Conservation (phyloP, 2,113 vertebrate genomes). For the Phaethornis superciliosus region DNA sequence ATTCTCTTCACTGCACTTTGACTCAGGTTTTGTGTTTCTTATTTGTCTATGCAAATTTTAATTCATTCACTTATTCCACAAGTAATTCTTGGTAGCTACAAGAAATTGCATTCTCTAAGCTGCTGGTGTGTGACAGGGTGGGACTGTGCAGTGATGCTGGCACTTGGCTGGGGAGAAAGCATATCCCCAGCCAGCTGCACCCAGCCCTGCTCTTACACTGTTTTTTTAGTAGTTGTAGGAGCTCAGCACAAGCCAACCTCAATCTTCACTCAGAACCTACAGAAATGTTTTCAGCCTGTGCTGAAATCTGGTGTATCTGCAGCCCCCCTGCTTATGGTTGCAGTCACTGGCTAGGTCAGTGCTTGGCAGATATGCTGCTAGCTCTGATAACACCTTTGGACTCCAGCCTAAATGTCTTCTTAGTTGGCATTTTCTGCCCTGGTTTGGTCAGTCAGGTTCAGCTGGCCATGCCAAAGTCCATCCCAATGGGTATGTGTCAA, state of each 20-base stretch:
- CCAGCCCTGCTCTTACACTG: not conserved
- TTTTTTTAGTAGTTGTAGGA: not conserved
- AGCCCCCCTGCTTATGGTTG: not conserved
- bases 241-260: not conserved
- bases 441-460: not conserved
- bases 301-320: not conserved
- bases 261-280: not conserved
- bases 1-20: not conserved
- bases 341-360: not conserved
- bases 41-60: not conserved
- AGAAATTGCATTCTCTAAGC: not conserved
- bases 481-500: not conserved
- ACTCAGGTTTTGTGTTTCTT: not conserved
- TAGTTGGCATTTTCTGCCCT: not conserved
- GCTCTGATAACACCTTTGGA: not conserved
- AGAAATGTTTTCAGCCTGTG: not conserved
- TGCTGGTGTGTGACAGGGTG: not conserved
- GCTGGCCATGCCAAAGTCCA: not conserved
- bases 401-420: not conserved
- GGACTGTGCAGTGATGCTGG: not conserved
- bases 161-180: not conserved
- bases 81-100: not conserved
- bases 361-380: not conserved
- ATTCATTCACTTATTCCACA: not conserved
- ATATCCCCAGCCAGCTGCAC: not conserved